Conservation (phyloP, 2,888 invertebrate species). For the Cactoblastis cactorum region DNA sequence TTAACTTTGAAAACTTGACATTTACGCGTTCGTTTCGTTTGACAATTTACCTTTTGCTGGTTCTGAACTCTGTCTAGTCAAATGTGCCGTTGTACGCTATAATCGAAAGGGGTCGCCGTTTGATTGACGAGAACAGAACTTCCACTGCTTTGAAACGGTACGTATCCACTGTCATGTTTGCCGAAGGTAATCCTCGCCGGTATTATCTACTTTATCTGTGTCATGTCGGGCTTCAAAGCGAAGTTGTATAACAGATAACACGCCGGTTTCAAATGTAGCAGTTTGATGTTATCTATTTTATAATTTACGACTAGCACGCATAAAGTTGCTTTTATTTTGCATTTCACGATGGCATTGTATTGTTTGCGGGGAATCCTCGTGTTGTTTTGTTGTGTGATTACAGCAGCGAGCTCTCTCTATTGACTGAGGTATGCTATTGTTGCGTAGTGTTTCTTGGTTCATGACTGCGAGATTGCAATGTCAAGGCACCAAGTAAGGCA, state of each 20-base stretch:
- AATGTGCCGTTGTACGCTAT: constrained; percentile 47
- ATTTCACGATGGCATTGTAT: constrained; percentile 34
- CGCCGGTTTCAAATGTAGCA: background rate
- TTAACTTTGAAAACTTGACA: constrained; percentile 60
- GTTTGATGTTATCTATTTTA: constrained; percentile 15
- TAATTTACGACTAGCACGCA: constrained; percentile 21
- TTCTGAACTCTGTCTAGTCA: constrained; percentile 49
- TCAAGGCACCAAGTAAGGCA: constrained; percentile 59
- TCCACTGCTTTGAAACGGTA: constrained; percentile 61
- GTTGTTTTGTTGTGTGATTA: constrained; percentile 51
- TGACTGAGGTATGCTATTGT: constrained; percentile 57
- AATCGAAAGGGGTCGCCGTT: constrained; percentile 51
- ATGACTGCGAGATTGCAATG: constrained; percentile 55
- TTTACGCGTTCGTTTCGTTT: constrained; percentile 55
- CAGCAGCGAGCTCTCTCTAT: constrained; percentile 55
- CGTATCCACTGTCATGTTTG: constrained; percentile 38
- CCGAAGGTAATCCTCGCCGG: constrained; percentile 27
- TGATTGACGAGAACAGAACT: constrained; percentile 52
- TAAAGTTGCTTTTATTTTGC: constrained; percentile 41
- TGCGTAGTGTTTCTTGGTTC: constrained; percentile 45
- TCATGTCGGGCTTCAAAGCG: background rate
- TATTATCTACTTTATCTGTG: constrained; percentile 9
- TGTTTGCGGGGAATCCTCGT: constrained; percentile 44
- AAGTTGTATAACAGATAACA: constrained; percentile 13
- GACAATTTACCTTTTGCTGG: constrained; percentile 48